Evolutionary conservation across 2,113 vertebrate species (phyloP).

Genomic region (Sphyrna mokarran): DNA sequence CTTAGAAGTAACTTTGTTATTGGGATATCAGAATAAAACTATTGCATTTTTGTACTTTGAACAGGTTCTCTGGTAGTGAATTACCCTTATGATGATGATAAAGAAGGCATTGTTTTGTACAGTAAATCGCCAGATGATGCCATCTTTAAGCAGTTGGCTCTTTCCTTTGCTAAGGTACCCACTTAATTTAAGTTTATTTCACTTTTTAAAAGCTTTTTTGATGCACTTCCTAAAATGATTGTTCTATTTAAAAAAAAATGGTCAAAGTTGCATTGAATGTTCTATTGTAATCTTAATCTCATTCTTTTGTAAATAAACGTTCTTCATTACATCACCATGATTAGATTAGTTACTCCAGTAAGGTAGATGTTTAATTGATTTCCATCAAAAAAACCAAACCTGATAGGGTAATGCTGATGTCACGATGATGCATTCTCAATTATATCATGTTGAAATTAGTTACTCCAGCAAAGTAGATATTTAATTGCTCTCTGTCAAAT

Average conservation of each 20-base stretch:
- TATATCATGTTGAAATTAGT: neutral
- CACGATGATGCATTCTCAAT: neutral
- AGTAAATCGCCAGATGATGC: conserved; percentile 82
- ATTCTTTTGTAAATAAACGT: neutral
- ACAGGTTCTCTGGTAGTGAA: conserved; percentile 93
- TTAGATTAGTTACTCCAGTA: neutral
- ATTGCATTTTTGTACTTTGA: neutral
- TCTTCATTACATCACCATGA: neutral
- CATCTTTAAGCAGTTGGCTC: conserved; percentile 77
- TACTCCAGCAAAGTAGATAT: neutral
- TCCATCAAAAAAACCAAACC: neutral
- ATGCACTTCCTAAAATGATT: neutral
- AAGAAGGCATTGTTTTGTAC: conserved; percentile 61
- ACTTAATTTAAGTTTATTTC: neutral
- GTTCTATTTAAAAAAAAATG: neutral
- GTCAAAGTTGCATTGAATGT: neutral
- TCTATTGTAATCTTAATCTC: neutral
- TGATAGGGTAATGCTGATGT: neutral
- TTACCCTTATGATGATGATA: conserved; percentile 86
- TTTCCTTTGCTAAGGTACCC: conserved; percentile 81
- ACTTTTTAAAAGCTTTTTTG: neutral
- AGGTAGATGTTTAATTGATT: neutral
- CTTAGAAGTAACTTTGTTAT: neutral
- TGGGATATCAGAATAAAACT: neutral
- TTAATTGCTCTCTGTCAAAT: neutral